phyloP scores from a whole-genome alignment of 2,888 invertebrate genomes.

The Steinernema scapterisci region DNA sequence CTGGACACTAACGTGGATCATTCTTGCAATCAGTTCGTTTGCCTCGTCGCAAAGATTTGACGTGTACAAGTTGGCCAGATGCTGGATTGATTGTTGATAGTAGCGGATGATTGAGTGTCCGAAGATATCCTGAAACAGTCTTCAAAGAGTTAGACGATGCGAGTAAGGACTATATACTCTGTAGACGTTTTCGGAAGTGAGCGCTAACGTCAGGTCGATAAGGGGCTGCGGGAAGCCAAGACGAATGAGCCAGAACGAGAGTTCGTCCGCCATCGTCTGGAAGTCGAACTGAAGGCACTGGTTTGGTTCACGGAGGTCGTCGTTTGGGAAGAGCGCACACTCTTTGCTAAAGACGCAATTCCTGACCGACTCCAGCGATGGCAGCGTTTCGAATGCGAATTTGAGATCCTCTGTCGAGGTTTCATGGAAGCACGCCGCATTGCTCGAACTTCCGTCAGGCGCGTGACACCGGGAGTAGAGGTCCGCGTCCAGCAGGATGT shows the following conservation, averaged over 20 bases:
- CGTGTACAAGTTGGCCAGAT: conserved; percentile 5
- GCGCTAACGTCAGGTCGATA: conserved; percentile 48
- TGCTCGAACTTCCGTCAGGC: background rate
- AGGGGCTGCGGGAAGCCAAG: conserved; percentile 56
- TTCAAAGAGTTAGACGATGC: background rate
- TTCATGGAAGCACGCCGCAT: background rate
- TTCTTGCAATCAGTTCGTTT: conserved; percentile 41
- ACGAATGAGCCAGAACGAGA: conserved; percentile 57
- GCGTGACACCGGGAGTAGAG: conserved; percentile 42
- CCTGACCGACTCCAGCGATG: background rate
- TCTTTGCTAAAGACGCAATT: background rate
- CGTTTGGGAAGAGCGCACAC: background rate
- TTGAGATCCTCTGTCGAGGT: background rate
- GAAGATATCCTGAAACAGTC: conserved; percentile 43
- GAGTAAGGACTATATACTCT: conserved; percentile 43
- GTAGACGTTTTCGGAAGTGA: conserved; percentile 45
- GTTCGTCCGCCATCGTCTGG: conserved; percentile 53
- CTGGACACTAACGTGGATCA: conserved; percentile 61
- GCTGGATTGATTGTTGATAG: conserved; percentile 39
- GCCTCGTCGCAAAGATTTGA: conserved; percentile 4
- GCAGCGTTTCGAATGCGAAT: background rate
- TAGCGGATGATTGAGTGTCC: conserved; percentile 49
- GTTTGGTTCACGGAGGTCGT: background rate
- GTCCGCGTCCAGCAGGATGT: conserved; percentile 46
- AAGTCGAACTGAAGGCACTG: background rate